These are phyloP conservation scores for Varroa destructor DNA, from an alignment of 1,140 invertebrate species.

Conservation along the genomic window DNA sequence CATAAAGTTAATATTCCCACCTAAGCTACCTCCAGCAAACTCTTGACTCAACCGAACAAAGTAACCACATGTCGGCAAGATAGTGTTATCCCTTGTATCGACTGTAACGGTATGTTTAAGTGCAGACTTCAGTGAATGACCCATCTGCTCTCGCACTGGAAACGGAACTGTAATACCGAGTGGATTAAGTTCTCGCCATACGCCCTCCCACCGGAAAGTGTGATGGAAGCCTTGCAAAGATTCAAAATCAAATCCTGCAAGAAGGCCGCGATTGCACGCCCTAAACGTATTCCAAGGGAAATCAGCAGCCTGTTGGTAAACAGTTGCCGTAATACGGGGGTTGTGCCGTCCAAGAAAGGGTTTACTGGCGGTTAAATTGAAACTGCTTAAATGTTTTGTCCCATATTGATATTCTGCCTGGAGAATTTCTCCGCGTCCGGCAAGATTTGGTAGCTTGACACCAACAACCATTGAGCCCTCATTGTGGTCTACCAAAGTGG, in stretches of 20 bases:
- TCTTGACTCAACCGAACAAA: conserved; percentile 53
- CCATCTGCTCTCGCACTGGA: conserved; percentile 63
- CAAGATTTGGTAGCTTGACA: conserved; percentile 58
- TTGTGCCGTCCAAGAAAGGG: conserved; percentile 47
- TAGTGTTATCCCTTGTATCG: conserved; percentile 60
- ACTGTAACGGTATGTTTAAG: conserved; percentile 58
- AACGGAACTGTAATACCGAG: conserved; percentile 54
- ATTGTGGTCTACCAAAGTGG: conserved; percentile 61
- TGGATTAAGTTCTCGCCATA: conserved; percentile 56
- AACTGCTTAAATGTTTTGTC: conserved; percentile 55
- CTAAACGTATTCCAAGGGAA: conserved; percentile 66
- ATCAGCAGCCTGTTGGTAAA: conserved; percentile 58
- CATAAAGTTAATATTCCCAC: conserved; percentile 68
- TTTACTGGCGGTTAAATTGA: conserved; percentile 57
- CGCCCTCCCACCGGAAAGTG: conserved; percentile 65
- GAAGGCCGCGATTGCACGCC: conserved; percentile 42
- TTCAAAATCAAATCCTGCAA: conserved; percentile 39
- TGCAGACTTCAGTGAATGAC: conserved; percentile 69
- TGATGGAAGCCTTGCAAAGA: conserved; percentile 48
- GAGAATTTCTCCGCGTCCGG: conserved; percentile 63
- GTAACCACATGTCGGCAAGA: conserved; percentile 59
- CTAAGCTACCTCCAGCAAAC: conserved; percentile 57
- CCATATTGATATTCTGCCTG: conserved; percentile 62
- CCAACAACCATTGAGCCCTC: conserved; percentile 62
- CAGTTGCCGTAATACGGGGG: conserved; percentile 43